Percentiles rank a stretch among this genome's conserved stretches.
These are phyloP conservation scores for Caenorhabditis sp. DNA, from an alignment of 2,888 invertebrate species.

Conservation along the genomic window DNA sequence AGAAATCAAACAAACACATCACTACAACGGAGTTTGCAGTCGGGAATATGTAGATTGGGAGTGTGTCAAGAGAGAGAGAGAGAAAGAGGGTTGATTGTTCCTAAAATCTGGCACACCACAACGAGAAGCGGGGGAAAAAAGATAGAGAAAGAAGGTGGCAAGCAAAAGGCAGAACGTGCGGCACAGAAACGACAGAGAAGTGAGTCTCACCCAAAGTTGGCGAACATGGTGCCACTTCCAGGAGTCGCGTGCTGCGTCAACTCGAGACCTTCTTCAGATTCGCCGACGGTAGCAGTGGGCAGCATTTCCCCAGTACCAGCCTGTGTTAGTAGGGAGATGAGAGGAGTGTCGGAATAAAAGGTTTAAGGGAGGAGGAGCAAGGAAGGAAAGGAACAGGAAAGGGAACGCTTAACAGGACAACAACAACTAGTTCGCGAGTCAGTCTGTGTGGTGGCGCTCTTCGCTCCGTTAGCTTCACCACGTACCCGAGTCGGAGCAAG, in stretches of 20 bases:
- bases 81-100: background rate
- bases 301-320: constrained; percentile 57
- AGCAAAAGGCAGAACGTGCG: constrained; percentile 20
- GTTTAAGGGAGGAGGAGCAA: constrained; percentile 1
- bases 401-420: constrained; percentile 3
- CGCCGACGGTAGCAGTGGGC: constrained; percentile 26
- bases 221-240: constrained; percentile 66
- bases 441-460: constrained; percentile 30
- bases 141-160: background rate
- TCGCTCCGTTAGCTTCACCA: constrained; percentile 12
- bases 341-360: constrained; percentile 2
- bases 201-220: constrained; percentile 70
- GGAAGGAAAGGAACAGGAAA: background rate
- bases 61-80: background rate
- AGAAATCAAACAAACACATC: constrained; percentile 31
- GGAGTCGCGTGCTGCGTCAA: constrained; percentile 57
- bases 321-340: constrained; percentile 40
- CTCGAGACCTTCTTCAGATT: constrained; percentile 63
- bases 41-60: background rate
- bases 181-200: constrained; percentile 24
- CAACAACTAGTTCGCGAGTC: constrained; percentile 12
- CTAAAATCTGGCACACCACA: constrained; percentile 31
- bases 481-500: constrained; percentile 59
- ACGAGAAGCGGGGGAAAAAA: background rate
- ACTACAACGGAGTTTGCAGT: constrained; percentile 18